Evolutionary conservation across 1,140 invertebrate genomes (phyloP), one percentile per base, ranked within the genome.

Genomic region (Aplysia californica): DNA sequence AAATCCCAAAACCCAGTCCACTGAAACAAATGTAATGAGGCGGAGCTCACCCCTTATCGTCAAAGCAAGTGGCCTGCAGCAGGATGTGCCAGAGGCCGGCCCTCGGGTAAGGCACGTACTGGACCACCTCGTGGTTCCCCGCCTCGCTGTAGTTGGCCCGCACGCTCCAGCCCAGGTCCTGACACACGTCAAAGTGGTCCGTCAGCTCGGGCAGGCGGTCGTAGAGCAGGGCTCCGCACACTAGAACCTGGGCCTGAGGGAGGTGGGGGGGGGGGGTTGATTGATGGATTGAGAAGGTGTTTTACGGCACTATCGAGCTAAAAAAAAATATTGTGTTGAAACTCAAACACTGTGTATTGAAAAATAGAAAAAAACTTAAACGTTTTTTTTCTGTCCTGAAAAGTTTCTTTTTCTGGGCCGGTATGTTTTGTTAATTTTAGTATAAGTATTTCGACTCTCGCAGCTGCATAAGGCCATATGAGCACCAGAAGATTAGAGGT

Each of bases 1-100:
- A 29, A 20, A 29, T 58, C 21, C 3, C 3, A 29, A 18, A 23
- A 58, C 29, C 3, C 4, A 20, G 20, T 58, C 21, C 29, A 2
- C 18, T 58, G 55, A 20, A 21, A 3, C 2, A 10, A n/a, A n/a
- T 50, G 44, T n/a, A 15, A 50, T 10, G 44, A n/a, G n/a, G 44
- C 73, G 79, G 20, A 21, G 29, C 66, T 79, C 66, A 20, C 65
- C 59, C 74, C 50, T 66, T 67, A 35, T 69, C 67, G 33, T 81
- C 65, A 66, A 78, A 83, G 75, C 87, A 88, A 10, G 67, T 67
- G 23, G 79, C 75, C 61, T 84, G 76, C 5, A 88, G 70, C n/a
- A 84, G 82, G 6, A 89, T 67, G 74, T 94, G 95, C 95, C 95
- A 96, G n/a, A 88, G 65, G 1, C 82, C 83, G 36, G 55, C 74